phyloP scores from a whole-genome alignment of 1,140 invertebrate species.

The Diorhabda elongata region DNA sequence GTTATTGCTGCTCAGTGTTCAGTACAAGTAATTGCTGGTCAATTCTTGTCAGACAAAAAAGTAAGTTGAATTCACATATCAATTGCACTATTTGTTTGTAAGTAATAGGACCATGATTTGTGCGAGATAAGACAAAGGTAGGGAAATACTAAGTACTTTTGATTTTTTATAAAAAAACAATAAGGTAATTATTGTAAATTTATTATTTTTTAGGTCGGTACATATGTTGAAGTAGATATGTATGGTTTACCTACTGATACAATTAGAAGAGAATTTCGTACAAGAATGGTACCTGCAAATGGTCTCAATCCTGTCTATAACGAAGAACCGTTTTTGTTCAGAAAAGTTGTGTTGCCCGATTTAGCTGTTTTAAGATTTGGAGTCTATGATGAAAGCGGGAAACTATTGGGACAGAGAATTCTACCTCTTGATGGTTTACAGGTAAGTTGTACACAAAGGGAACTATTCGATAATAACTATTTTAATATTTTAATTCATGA shows the following conservation, averaged over 20 bases:
- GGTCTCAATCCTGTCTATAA: conserved; percentile 97
- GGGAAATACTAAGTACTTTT: too few species aligned
- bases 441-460: conserved; percentile 45
- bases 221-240: conserved; percentile 99
- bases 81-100: too few species aligned
- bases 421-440: conserved; percentile 93
- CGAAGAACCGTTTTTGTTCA: conserved; percentile 96
- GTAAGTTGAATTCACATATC: conserved; percentile 40
- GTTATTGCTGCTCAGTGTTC: conserved; percentile 98
- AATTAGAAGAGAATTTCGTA: conserved; percentile 96
- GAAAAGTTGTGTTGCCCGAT: conserved; percentile 98
- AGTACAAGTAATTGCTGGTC: conserved; percentile 97
- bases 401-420: conserved; percentile 94
- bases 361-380: conserved; percentile 95
- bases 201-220: conserved; percentile 60
- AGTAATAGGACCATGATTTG: too few species aligned
- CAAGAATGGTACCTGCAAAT: conserved; percentile 91
- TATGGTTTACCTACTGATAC: conserved; percentile 98
- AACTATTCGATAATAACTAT: too few species aligned
- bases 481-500: too few species aligned
- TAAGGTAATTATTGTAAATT: neutral
- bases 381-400: conserved; percentile 98
- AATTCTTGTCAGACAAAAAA: conserved; percentile 99
- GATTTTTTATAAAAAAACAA: too few species aligned
- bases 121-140: too few species aligned